Percentiles rank a stretch among this genome's conserved stretches.
Conservation (phyloP, 2,113 vertebrate species). For the Centrocercus urophasianus region DNA sequence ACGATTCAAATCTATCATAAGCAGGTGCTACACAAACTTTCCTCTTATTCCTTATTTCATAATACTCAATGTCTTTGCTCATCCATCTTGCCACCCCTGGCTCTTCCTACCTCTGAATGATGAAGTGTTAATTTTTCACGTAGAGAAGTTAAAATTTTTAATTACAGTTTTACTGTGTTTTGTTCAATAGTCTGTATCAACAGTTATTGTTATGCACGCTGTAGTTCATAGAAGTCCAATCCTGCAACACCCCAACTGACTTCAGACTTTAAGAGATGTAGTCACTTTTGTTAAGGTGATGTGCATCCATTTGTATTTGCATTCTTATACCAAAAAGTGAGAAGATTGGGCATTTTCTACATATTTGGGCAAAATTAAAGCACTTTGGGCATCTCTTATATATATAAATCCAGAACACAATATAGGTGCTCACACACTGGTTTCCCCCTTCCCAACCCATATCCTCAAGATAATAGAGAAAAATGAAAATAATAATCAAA, state of each 20-base stretch:
- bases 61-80: not conserved
- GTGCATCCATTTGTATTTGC: not conserved
- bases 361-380: no score
- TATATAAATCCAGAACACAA: no score
- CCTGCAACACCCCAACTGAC: not conserved
- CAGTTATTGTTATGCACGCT: not conserved
- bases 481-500: not conserved
- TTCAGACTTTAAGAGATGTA: not conserved
- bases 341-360: no score
- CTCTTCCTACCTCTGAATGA: not conserved
- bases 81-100: not conserved
- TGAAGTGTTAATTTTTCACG: not conserved
- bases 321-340: no score
- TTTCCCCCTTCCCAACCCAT: not conserved
- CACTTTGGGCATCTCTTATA: no score
- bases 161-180: not conserved
- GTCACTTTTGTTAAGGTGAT: not conserved
- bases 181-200: not conserved
- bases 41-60: not conserved
- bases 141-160: not conserved
- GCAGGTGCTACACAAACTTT: not conserved
- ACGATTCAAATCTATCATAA: not conserved
- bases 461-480: not conserved
- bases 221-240: not conserved
- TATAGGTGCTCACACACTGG: fast-evolving